These are phyloP conservation scores for Eudemis profundana DNA, from an alignment of 2,888 invertebrate genomes.

Conservation along the genomic window DNA sequence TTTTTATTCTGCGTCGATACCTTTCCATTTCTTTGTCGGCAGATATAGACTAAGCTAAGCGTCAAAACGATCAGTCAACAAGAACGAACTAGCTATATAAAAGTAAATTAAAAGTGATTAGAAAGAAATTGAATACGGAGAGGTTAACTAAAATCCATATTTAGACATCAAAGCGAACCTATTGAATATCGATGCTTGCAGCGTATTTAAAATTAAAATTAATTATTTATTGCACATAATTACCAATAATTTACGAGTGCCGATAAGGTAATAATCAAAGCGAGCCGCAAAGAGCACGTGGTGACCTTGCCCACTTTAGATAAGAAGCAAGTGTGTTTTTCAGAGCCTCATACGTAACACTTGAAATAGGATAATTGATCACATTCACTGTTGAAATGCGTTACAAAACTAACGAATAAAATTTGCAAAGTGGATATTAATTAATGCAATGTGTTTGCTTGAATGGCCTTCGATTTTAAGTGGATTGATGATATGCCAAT, in stretches of 20 bases:
- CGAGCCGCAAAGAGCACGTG: constrained; percentile 48
- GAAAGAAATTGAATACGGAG: too few relatives aligned
- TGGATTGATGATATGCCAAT: constrained; percentile 6
- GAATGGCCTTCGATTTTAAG: background rate
- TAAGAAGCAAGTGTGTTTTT: constrained; percentile 16
- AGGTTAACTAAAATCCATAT: background rate
- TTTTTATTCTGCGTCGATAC: too few relatives aligned
- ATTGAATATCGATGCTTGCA: constrained; percentile 8
- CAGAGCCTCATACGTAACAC: constrained; percentile 4
- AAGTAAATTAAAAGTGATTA: too few relatives aligned
- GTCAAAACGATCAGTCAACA: too few relatives aligned
- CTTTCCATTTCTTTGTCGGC: too few relatives aligned
- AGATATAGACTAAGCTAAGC: too few relatives aligned
- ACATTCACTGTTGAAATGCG: background rate
- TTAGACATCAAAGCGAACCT: constrained; percentile 37
- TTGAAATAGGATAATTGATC: constrained; percentile 26
- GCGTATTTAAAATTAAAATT: constrained; percentile 37
- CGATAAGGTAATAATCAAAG: constrained; percentile 69
- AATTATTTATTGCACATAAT: constrained; percentile 55
- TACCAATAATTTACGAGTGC: constrained; percentile 70
- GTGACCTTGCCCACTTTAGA: constrained; percentile 43
- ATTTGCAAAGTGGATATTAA: constrained; percentile 9
- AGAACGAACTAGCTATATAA: too few relatives aligned
- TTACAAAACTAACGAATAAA: background rate
- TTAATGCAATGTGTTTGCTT: background rate